Evolutionary conservation across 2,888 invertebrate genomes (phyloP), one percentile per base, ranked within the genome.

Genomic region (Synergus umbraculus): DNA sequence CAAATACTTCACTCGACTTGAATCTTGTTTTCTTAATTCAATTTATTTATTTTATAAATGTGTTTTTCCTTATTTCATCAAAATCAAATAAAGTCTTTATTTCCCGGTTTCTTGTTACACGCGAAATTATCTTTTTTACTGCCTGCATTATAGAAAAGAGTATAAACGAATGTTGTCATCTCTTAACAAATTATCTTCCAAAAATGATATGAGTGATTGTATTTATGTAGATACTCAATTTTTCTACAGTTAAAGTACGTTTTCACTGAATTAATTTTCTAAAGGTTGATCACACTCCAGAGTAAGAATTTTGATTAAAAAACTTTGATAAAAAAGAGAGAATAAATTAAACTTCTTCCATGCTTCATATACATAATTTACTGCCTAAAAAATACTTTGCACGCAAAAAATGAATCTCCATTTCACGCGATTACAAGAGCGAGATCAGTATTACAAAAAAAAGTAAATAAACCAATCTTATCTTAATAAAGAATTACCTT

Each of bases 401-500:
- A 54, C 8, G n/a, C 18, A 9, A 18, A 9, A 18, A 54, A n/a
- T 0, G 54, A 54, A 7, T 2, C 7, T n/a, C 2, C 9, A n/a
- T n/a, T 54, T 9, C 7, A 0, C 43, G 37, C 8, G 41, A 29
- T 69, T 7, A 15, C 15, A 58, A 46, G 12, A 43, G 46, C 8
- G 13, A 46, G 46, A 22, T 46, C 4, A 29, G 8, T n/a, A 46
- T 8, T 69, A 15, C 12, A 5, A 15, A 69, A 60, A 60, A 22
- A 60, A 60, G 22, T 69, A 69, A 46, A 69, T 41, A 66, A n/a
- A n/a, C 4, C 9, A 43, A 18, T 41, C 8, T 4, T n/a, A n/a
- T 41, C 2, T 43, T 43, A 43, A 10, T 29, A 29, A 46, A 69
- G 29, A 73, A 73, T 73, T 73, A 73, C 69, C 69, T 73, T 73